Evolutionary conservation across 1,140 invertebrate species (phyloP).

Genomic region (Battus philenor): DNA sequence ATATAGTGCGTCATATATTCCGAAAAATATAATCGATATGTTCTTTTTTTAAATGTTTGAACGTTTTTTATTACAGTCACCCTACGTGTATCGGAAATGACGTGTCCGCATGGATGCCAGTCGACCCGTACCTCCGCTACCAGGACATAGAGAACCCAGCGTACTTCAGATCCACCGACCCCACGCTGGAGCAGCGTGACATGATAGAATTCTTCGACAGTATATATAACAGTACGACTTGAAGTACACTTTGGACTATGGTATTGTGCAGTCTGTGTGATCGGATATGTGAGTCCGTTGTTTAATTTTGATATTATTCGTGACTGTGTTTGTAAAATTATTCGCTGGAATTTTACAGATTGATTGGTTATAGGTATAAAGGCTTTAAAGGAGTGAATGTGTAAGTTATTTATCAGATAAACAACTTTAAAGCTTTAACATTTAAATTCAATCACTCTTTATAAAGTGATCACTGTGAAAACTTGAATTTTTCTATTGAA

Average conservation of each 20-base stretch:
- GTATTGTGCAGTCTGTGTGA: slow-evolving; percentile 12
- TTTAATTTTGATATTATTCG: neutral
- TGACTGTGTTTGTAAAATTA: neutral
- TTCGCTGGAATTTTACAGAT: neutral
- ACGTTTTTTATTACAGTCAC: slow-evolving; percentile 27
- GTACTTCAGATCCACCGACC: slow-evolving; percentile 18
- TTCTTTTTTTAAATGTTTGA: too few species aligned
- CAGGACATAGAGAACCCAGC: slow-evolving; percentile 31
- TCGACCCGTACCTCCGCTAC: slow-evolving; percentile 25
- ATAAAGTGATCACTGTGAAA: too few species aligned
- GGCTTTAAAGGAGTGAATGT: too few species aligned
- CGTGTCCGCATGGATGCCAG: slow-evolving; percentile 24
- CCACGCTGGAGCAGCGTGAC: slow-evolving; percentile 23
- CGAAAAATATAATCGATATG: too few species aligned
- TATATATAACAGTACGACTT: slow-evolving; percentile 29
- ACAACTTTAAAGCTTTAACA: neutral
- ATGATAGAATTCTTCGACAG: slow-evolving; percentile 39
- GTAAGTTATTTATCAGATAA: neutral
- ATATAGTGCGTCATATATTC: too few species aligned
- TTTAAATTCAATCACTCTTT: too few species aligned
- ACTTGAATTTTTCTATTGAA: too few species aligned
- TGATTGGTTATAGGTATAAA: too few species aligned
- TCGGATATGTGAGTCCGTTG: neutral
- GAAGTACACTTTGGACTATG: slow-evolving; percentile 11
- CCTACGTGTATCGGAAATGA: slow-evolving; percentile 25